Evolutionary conservation across 2,888 invertebrate species (phyloP).

Genomic region (Acronicta psi): DNA sequence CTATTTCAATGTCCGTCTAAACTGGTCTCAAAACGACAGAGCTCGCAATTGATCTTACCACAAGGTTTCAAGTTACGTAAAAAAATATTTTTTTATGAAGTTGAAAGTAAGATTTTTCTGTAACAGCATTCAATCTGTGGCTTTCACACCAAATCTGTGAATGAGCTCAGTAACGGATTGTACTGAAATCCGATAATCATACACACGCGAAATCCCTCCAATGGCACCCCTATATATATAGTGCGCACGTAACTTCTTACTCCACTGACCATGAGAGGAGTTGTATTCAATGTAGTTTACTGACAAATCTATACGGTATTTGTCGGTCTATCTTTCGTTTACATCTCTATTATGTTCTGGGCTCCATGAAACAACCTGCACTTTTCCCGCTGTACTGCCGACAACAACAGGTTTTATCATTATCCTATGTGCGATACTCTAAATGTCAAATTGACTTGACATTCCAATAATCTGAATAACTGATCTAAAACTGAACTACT

Average conservation of each 20-base stretch:
- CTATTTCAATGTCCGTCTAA: too few species aligned
- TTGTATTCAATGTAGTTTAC: too few species aligned
- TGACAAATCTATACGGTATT: too few species aligned
- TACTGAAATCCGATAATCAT: background rate
- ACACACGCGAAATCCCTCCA: background rate
- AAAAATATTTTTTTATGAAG: slow-evolving; percentile 2
- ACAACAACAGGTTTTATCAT: background rate
- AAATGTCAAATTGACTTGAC: slow-evolving; percentile 12
- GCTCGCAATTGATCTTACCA: background rate
- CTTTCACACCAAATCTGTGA: slow-evolving; percentile 3
- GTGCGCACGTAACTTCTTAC: too few species aligned
- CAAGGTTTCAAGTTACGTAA: background rate
- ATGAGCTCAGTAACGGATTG: background rate
- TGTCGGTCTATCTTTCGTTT: too few species aligned
- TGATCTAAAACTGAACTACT: slow-evolving; percentile 11
- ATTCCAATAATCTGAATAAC: slow-evolving; percentile 19
- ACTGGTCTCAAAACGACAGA: background rate
- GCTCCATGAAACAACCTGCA: too few species aligned
- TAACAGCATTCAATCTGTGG: too few species aligned
- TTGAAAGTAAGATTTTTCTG: slow-evolving; percentile 22
- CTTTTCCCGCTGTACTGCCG: too few species aligned
- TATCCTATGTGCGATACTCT: background rate
- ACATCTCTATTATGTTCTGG: too few species aligned
- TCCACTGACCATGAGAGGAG: too few species aligned
- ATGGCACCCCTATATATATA: too few species aligned